Evolutionary conservation across 2,797 vertebrate genomes (phyloP).

Genomic region (Falco naumanni): DNA sequence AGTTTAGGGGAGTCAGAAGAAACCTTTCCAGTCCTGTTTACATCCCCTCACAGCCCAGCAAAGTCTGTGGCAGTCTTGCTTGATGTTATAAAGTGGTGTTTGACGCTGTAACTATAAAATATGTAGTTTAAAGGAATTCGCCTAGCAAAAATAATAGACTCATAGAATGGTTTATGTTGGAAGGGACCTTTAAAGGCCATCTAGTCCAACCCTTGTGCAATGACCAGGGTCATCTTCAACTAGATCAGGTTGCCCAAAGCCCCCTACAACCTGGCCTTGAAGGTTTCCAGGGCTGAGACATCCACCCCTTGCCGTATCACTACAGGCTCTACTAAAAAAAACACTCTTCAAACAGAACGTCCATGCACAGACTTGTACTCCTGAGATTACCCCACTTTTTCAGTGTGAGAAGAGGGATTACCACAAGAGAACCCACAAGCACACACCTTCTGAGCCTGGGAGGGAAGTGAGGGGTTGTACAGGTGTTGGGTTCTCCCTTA

Average conservation of each 20-base stretch:
- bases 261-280: fast-evolving
- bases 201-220: fast-evolving
- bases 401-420: not conserved
- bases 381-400: not conserved
- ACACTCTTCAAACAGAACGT: not conserved
- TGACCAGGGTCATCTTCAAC: not conserved
- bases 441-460: not conserved
- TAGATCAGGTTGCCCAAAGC: not conserved
- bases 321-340: not conserved
- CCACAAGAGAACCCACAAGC: not conserved
- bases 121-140: not conserved
- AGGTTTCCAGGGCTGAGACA: not conserved
- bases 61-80: not conserved
- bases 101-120: not conserved
- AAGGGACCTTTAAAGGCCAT: not conserved
- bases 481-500: not conserved
- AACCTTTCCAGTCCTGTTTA: not conserved
- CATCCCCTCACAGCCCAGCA: fast-evolving
- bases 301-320: not conserved
- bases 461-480: not conserved
- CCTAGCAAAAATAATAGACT: not conserved
- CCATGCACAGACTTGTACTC: not conserved
- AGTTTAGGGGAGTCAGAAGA: not conserved
- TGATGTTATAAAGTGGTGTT: not conserved
- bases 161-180: not conserved